Evolutionary conservation across 2,888 invertebrate species (phyloP), one percentile per base, ranked within the genome.

Genomic region (Drosophila austrosaltans): DNA sequence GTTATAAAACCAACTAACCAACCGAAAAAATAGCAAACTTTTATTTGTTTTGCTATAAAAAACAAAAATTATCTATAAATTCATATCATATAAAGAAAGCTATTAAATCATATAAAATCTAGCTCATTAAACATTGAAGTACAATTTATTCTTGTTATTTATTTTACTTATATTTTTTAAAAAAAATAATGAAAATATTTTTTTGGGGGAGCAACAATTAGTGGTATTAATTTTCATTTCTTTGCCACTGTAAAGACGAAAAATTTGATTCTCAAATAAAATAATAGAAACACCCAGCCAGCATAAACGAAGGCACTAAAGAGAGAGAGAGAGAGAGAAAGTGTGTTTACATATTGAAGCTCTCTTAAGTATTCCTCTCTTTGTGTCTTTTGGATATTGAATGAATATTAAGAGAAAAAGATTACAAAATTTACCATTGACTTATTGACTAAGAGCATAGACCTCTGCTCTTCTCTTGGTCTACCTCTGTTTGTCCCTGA

Each of bases 401-500:
- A 22, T 48, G 8, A 48, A 48, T 25, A 48, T 25, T 48, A 48
- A 48, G 48, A 48, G 22, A 48, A 25, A 25, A 12, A 20, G 44
- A 48, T 25, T 48, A 48, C 48, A 0, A 48, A 48, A 48, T 48
- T 25, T 48, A 48, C 48, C 48, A 48, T 48, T 48, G 48, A 48
- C 48, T 57, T 57, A 57, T 57, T 57, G 57, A 57, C 57, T 22
- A 57, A 53, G 48, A 39, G 12, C 53, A 62, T 40, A 63, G 64
- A 48, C 48, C 48, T 48, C 25, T 16, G 22, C 48, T 22, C 48
- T 48, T 12, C 25, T 48, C 48, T 48, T 25, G 48, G 48, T 12
- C 22, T 48, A 48, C 48, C 48, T 48, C 48, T 10, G 48, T 25
- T 48, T 48, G 48, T 48, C 48, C 48, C 22, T 25, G 48, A 48